Base-by-base conservation (phyloP, 2,797 vertebrate genomes). In the Varecia variegata region DNA sequence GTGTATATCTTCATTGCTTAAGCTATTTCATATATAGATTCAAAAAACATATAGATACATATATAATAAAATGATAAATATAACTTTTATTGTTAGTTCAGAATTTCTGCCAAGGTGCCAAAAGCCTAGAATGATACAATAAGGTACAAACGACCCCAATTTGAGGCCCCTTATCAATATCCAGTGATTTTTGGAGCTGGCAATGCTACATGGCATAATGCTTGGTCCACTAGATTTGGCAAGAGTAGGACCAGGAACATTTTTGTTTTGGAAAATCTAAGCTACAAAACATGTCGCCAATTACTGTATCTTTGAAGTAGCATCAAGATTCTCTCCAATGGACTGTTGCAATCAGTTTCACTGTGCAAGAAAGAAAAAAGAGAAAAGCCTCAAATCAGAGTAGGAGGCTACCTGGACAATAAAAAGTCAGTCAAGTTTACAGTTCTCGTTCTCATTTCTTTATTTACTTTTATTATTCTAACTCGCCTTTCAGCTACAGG, bases 271-370 rank as follows among this genome's bases (percentile, higher is more conserved):
- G 88, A 91, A 97, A 96, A 94, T 91, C 47, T 93, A 73, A 94
- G 70, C 93, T 95, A 95, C 70, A 86, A 93, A 95, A 95, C 85
- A 96, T 97, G 80, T 91, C 95, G 89, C 74, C 85, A 88, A 97
- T 96, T 90, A 95, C 1, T 47, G 20, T 81, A 94, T 95, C 81
- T 97, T 94, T 97, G 96, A 97, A 97, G 96, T 79, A 89, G 86
- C 68, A 93, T 58, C 23, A 92, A 62, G 80, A 92, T 93, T 97
- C 90, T 95, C 83, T 95, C 88, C 30, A 65, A 56, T 45, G 35
- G 95, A 89, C 80, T 91, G 70, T 27, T 96, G 87, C 91, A 98
- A 82, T 97, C 58, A 18, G 60, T 30, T 47, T 93, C 79, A 92
- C 32, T 60, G 52, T 20, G 92, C 68, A 92, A 54, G 35, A 32